These are phyloP conservation scores for Anolis apletophallus DNA, from an alignment of 2,797 vertebrate species.

Conservation along the genomic window DNA sequence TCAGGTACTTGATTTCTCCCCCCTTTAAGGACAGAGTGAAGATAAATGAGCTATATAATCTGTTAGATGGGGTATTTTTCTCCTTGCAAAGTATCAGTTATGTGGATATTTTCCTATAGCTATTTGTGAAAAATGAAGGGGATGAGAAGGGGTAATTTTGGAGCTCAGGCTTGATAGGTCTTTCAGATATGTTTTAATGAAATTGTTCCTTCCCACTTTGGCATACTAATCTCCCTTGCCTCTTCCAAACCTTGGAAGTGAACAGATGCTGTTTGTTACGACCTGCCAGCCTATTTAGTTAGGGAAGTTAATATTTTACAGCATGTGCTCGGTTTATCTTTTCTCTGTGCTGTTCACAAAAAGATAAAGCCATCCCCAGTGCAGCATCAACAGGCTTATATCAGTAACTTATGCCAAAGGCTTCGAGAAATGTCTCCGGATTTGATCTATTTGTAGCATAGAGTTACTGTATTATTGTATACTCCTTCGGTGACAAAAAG, in stretches of 20 bases:
- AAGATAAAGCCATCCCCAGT: conserved; percentile 52
- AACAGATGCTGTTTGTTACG: conserved; percentile 68
- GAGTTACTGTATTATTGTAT: conserved; percentile 33
- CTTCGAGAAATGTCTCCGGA: conserved; percentile 50
- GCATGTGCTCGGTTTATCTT: conserved; percentile 53
- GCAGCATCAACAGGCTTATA: conserved; percentile 58
- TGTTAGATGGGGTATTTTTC: fast-evolving
- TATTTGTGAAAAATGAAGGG: conserved; percentile 21
- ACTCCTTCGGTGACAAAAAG: conserved; percentile 14
- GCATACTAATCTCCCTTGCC: conserved; percentile 42
- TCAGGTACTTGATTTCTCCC: not conserved
- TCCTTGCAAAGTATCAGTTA: conserved; percentile 26
- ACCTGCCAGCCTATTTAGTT: conserved; percentile 55
- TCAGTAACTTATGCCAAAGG: conserved; percentile 48
- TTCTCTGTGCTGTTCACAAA: conserved; percentile 42
- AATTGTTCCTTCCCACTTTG: conserved; percentile 46
- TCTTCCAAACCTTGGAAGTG: conserved; percentile 51
- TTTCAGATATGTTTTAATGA: conserved; percentile 35
- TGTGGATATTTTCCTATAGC: not conserved
- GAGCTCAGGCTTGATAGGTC: conserved; percentile 33
- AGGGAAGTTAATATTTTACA: conserved; percentile 66
- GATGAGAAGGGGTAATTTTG: conserved; percentile 7
- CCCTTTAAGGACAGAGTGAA: not conserved
- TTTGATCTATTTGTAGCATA: conserved; percentile 44
- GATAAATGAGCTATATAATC: not conserved